Base-by-base conservation (phyloP, 2,888 invertebrate genomes). In the Drosophila monieri region DNA sequence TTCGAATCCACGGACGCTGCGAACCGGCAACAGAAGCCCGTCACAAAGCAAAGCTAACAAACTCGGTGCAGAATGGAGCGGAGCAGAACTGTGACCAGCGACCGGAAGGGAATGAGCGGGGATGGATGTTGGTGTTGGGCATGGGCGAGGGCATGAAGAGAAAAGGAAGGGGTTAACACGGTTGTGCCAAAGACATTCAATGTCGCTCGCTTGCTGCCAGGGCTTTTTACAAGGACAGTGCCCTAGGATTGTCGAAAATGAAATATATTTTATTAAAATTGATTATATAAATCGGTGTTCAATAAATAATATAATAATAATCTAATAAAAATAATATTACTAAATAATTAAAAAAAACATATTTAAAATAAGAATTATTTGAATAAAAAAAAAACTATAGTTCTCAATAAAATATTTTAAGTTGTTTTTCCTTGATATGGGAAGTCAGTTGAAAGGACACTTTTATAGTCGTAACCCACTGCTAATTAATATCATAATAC, bases 41-140 rank as follows among this genome's bases (percentile, higher is more conserved):
- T 43, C 73, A 80, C 78, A 80, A 78, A 80, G 78, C 73, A 85
- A 81, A 73, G 79, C 81, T 74, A 83, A 81, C 86, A 80, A 83
- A 83, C 76, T 70, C 67, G 64, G 53, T 61, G 65, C 77, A 66
- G 78, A 78, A 78, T 68, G 79, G 75, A 73, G 73, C 73, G 62
- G 72, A 70, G 69, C 69, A 54, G 57, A 70, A 51, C 69, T 66
- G 72, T 73, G 65, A 69, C 44, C 62, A 64, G 62, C 62, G 64
- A 62, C 52, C 52, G 64, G 62, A 62, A 64, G 64, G 46, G 35
- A 48, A 21, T 44, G 25, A 35, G 10, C 9, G 39, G 25, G 18
- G 18, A 12, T 27, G 25, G 14, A 39, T 15, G 12, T 23, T 23
- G 30, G 14, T 5, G 21, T 27, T 9, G 30, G 27, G 27, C 9